Percentiles rank a stretch among this genome's conserved stretches.
phyloP scores from a whole-genome alignment of 2,113 vertebrate genomes.

The Prunella fulvescens region DNA sequence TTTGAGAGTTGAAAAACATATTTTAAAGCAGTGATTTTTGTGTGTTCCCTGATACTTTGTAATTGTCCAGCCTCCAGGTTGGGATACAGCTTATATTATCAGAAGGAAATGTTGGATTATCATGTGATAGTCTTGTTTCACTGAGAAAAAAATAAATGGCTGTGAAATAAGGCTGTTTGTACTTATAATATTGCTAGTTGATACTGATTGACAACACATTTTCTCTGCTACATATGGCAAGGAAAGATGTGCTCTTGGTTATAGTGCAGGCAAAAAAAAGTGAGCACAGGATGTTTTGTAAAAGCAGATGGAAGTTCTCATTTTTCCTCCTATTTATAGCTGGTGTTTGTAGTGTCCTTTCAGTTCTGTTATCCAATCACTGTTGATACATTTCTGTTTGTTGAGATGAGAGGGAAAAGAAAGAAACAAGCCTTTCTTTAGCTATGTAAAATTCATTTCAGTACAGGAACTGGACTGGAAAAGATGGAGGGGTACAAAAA shows the following conservation, averaged over 20 bases:
- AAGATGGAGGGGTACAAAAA: background rate
- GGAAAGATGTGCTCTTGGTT: background rate
- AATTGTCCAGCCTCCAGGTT: background rate
- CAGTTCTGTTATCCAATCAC: background rate
- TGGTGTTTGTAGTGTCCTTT: background rate
- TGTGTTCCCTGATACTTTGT: background rate
- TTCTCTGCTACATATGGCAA: background rate
- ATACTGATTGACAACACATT: background rate
- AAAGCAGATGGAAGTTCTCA: constrained; percentile 21
- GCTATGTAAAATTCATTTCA: background rate
- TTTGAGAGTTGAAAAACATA: background rate
- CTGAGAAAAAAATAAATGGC: background rate
- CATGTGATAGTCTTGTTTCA: background rate
- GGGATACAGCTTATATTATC: background rate
- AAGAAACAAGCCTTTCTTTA: background rate
- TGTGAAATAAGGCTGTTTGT: background rate
- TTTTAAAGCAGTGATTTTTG: background rate
- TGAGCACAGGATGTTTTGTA: background rate
- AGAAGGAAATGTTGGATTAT: background rate
- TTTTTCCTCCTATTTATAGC: background rate
- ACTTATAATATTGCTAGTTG: background rate
- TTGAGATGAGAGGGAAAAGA: background rate
- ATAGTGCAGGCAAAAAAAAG: background rate
- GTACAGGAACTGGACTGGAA: background rate
- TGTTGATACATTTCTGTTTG: background rate